Evolutionary conservation across 2,888 invertebrate genomes (phyloP), one percentile per base, ranked within the genome.

Genomic region (Cybosia mesomella): DNA sequence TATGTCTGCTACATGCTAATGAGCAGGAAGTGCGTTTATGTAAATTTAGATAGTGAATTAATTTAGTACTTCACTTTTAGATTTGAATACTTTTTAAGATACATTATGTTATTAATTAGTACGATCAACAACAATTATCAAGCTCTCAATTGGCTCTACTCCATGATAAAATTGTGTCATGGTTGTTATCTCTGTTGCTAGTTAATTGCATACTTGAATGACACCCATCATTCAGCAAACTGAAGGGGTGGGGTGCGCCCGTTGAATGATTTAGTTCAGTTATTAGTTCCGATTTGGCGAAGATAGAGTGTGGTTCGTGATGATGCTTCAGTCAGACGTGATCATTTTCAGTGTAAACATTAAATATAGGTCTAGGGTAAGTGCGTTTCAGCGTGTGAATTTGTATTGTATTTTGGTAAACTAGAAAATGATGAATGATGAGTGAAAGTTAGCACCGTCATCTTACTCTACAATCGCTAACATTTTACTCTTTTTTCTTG

Each of bases 131-230:
- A 71, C 55, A 71, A 69, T 75, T 58, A 74, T 80, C 74, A 83
- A 84, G 83, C 77, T 78, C 61, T 58, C 69, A 69, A 81, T 89
- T 92, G 92, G 92, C 91, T 67, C 71, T 58, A 75, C 75, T 87
- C 89, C 90, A 90, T 75, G 72, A 79, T 76, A 70, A 72, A 92
- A 85, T 79, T 86, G 84, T 91, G 92, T 92, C 92, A 92, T 79
- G 92, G 92, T 79, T 89, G 81, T 82, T 71, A 86, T 86, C 80
- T 81, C 77, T 77, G 78, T 75, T 79, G 81, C 77, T 81, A 77
- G 80, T 83, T 77, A 85, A 85, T 85, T 82, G 85, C 86, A 79
- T 86, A 81, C 84, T 88, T 87, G 72, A 79, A 84, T 90, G 91
- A 88, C 89, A 90, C 75, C 76, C 79, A 74, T 91, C 91, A 89